Conservation (phyloP, 1,140 invertebrate genomes). For the Limonius californicus region DNA sequence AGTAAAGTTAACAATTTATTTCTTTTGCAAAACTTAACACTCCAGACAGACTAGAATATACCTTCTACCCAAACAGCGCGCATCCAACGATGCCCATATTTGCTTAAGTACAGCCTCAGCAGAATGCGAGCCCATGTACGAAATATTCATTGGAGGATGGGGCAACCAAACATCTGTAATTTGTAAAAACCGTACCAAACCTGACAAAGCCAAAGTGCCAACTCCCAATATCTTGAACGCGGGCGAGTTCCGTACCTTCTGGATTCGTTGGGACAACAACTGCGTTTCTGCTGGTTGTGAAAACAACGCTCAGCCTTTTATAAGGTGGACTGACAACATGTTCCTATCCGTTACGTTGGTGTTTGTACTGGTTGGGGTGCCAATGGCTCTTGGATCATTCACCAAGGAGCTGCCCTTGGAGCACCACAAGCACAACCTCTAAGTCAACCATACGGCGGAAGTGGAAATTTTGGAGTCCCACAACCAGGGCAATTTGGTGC, state of each 20-base stretch:
- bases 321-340: conserved; percentile 65
- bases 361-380: conserved; percentile 84
- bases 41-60: conserved; percentile 75
- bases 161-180: conserved; percentile 78
- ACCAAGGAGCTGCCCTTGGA: conserved; percentile 43
- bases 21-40: conserved; percentile 69
- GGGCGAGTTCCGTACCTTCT: too few relatives aligned
- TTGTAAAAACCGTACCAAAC: conserved; percentile 71
- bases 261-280: too few relatives aligned
- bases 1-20: too few relatives aligned
- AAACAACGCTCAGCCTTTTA: conserved; percentile 64
- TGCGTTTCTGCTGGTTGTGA: conserved; percentile 76
- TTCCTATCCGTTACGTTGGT: conserved; percentile 68
- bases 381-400: conserved; percentile 73
- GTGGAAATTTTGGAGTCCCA: neutral
- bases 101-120: conserved; percentile 63
- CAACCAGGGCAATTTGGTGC: neutral
- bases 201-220: conserved; percentile 69
- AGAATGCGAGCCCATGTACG: conserved; percentile 69
- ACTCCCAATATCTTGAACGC: conserved; percentile 65
- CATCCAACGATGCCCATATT: conserved; percentile 77
- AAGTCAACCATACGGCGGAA: too few relatives aligned
- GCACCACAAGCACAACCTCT: neutral
- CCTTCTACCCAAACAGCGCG: conserved; percentile 68
- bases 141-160: conserved; percentile 82